Evolutionary conservation across 2,797 vertebrate species (phyloP).

Genomic region (Morus bassanus): DNA sequence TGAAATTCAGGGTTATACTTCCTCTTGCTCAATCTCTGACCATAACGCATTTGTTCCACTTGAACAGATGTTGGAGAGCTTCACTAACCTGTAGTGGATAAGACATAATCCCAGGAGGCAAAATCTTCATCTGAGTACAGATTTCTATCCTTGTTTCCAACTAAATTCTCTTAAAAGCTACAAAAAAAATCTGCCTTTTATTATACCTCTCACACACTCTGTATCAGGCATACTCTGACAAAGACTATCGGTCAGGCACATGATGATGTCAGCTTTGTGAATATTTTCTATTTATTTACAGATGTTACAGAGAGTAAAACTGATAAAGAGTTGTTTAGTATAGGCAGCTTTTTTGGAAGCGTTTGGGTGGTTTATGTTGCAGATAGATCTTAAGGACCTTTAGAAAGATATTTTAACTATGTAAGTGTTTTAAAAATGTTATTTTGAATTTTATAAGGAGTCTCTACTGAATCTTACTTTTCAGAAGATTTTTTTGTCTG

Average conservation of each 20-base stretch:
- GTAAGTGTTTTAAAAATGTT: accelerated
- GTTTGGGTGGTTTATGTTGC: accelerated
- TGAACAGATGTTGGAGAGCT: accelerated
- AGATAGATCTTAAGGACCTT: background rate
- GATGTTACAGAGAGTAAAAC: accelerated
- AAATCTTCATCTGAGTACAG: background rate
- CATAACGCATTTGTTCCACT: background rate
- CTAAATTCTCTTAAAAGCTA: background rate
- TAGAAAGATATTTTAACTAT: background rate
- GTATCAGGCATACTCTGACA: accelerated
- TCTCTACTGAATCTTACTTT: background rate
- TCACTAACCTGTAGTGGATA: background rate
- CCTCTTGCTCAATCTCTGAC: background rate
- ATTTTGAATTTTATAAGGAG: background rate
- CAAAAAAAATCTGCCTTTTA: background rate
- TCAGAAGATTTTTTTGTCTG: background rate
- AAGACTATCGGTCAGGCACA: accelerated
- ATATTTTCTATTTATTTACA: background rate
- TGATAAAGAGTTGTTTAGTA: accelerated
- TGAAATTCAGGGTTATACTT: background rate
- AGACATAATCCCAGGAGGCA: accelerated
- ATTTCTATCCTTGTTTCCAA: background rate
- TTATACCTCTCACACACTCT: background rate
- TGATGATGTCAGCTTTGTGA: background rate
- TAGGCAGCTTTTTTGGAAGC: accelerated